Percentiles rank a stretch among this genome's conserved stretches.
Evolutionary conservation across 2,797 vertebrate genomes (phyloP).

Genomic region (Myoxocephalus aenaeus): DNA sequence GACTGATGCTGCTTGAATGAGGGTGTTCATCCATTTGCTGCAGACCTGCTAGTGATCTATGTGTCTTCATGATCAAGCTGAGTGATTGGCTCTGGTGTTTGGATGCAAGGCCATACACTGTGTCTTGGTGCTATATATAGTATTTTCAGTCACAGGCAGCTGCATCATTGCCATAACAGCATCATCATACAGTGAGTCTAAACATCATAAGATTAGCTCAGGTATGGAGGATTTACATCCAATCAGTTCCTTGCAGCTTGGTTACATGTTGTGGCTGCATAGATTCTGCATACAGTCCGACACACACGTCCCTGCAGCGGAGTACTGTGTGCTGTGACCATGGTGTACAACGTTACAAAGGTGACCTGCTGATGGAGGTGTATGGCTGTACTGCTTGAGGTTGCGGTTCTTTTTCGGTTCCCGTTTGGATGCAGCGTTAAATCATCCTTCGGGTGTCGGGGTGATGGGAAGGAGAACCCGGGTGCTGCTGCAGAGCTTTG

Average conservation of each 20-base stretch:
- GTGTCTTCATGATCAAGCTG: constrained; percentile 5
- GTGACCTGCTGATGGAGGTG: constrained; percentile 42
- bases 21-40: constrained; percentile 15
- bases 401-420: constrained; percentile 15
- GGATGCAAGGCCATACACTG: constrained; percentile 19
- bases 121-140: background rate
- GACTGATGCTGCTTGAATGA: background rate
- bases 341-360: constrained; percentile 33
- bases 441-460: constrained; percentile 23
- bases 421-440: constrained; percentile 50
- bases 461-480: constrained; percentile 41
- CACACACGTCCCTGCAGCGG: constrained; percentile 54
- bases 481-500: constrained; percentile 69
- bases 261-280: constrained; percentile 60
- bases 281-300: constrained; percentile 55
- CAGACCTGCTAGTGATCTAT: background rate
- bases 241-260: background rate
- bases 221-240: background rate
- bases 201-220: background rate
- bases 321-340: constrained; percentile 9
- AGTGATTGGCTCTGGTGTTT: constrained; percentile 10
- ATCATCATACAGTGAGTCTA: background rate
- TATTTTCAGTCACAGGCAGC: background rate
- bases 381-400: constrained; percentile 29
- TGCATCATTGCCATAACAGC: constrained; percentile 5